Percentiles rank a stretch among this genome's conserved stretches.
phyloP scores from a whole-genome alignment of 2,797 vertebrate species.

The Rhinogobio ventralis region DNA sequence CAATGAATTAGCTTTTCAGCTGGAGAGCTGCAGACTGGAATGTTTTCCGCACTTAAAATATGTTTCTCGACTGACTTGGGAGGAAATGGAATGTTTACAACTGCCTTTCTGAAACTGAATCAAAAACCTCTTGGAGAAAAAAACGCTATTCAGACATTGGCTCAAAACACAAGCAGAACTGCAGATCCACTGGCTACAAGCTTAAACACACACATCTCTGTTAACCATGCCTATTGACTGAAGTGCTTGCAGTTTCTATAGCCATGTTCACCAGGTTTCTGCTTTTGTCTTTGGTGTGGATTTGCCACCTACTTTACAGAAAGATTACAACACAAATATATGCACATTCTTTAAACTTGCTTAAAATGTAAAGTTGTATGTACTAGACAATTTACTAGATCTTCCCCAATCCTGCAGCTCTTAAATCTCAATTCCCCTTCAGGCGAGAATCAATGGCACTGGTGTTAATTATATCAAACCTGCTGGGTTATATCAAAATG shows the following conservation, averaged over 20 bases:
- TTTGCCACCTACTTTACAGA: not conserved
- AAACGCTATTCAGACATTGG: not conserved
- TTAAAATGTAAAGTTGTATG: not conserved
- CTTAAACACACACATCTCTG: not conserved
- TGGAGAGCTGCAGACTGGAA: not conserved
- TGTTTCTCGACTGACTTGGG: not conserved
- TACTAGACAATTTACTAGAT: no score
- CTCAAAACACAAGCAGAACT: constrained; percentile 9
- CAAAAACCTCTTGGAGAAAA: not conserved
- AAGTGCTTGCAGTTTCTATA: not conserved
- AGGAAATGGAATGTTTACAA: constrained; percentile 11
- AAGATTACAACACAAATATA: not conserved
- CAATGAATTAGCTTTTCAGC: constrained; percentile 11
- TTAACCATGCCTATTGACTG: not conserved
- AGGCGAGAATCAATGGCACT: not conserved
- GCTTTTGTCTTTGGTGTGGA: not conserved
- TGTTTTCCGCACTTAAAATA: constrained; percentile 1
- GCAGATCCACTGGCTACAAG: not conserved
- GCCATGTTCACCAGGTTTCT: not conserved
- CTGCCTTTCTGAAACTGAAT: not conserved
- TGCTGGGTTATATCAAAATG: not conserved
- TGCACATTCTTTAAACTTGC: not conserved
- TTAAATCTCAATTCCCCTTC: not conserved
- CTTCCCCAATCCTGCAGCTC: no score
- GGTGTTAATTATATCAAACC: not conserved